These are phyloP conservation scores for Escarpia spicata DNA, from an alignment of 2,888 invertebrate genomes.

Conservation along the genomic window DNA sequence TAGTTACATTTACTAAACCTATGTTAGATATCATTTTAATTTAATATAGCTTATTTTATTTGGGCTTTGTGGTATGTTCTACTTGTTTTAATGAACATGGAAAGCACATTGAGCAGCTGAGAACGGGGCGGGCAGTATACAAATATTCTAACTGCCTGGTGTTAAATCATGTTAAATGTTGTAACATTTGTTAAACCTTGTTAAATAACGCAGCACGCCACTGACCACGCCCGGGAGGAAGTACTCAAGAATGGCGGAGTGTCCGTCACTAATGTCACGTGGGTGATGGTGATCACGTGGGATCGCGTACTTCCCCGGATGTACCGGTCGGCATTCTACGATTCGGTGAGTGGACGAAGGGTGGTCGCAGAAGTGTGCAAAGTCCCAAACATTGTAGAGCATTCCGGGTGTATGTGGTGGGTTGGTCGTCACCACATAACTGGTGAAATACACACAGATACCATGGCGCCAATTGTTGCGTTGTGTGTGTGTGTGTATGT, in stretches of 20 bases:
- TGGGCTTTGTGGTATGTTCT: no score
- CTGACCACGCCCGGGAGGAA: background rate
- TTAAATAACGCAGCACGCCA: background rate
- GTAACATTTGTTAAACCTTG: background rate
- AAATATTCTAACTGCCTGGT: background rate
- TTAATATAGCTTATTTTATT: no score
- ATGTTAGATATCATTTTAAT: no score
- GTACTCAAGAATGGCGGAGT: conserved; percentile 3
- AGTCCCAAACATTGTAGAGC: no score
- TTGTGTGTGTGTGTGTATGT: background rate
- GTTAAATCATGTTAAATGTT: background rate
- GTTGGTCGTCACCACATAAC: no score
- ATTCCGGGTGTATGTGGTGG: no score
- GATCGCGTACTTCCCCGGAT: background rate
- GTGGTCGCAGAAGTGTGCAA: no score
- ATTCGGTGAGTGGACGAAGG: background rate
- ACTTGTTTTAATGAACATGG: no score
- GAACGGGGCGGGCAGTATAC: background rate
- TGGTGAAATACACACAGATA: no score
- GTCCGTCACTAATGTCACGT: background rate
- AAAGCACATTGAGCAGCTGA: no score
- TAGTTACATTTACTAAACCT: no score
- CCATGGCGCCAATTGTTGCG: no score
- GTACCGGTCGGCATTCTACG: background rate
- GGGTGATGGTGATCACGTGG: conserved; percentile 19